Evolutionary conservation across 2,888 invertebrate genomes (phyloP), one percentile per base, ranked within the genome.

Genomic region (Zele albiditarsus): DNA sequence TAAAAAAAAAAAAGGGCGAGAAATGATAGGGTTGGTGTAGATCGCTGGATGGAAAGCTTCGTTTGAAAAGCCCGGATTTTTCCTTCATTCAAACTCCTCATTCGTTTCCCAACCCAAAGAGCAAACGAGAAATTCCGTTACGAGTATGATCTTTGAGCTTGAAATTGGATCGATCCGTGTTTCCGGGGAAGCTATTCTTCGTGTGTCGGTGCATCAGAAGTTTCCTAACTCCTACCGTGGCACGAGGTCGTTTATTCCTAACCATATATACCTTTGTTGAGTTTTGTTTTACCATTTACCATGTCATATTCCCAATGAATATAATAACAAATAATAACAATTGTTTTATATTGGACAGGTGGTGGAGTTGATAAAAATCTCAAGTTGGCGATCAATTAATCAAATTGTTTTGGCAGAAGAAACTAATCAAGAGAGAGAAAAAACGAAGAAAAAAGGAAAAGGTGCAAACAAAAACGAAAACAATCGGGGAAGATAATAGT

Each of bases 121-220:
- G 63, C 69, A 69, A 57, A 62, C 70, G 66, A 49, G 58, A 63
- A 76, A 70, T 76, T 63, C 58, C 38, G 57, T 72, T 49, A 68
- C n/a, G 67, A 74, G 74, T 67, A 76, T 46, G 68, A 53, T 68
- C 68, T 76, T 76, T 72, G 38, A 77, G 77, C 77, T 74, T 73
- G 74, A 77, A 76, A 79, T 79, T 79, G 79, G 77, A 79, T 77
- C 79, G 77, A 76, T 63, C 76, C 74, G 60, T 49, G 58, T 60
- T 71, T 73, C 49, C n/a, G 16, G 60, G 16, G n/a, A 63, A 25
- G 42, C 28, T 12, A n/a, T 20, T n/a, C n/a, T 53, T 8, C 4
- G 8, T 8, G 16, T 46, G 12, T 46, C 20, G n/a, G 31, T 33
- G 20, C 53, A 53, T 49, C 53, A 68, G 53, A 68, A 68, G 31